Base-by-base conservation (phyloP, 2,888 invertebrate species). In the Athalia circularis region DNA sequence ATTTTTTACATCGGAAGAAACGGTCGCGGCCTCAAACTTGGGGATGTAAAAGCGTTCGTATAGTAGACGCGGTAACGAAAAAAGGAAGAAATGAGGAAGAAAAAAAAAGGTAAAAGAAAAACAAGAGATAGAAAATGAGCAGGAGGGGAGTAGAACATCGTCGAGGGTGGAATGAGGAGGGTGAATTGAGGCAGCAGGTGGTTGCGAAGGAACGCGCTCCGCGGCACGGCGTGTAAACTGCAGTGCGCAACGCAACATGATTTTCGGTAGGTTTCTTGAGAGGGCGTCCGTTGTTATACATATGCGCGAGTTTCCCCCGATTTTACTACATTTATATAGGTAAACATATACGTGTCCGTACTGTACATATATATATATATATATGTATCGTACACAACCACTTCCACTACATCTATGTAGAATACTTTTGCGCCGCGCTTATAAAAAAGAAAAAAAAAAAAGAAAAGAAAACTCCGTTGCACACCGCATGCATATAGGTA, bases 181-280 rank as follows among this genome's bases (percentile, higher is more conserved):
- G 47, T 59, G 68, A 68, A 67, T n/a, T 74, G 65, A 68, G 79
- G 87, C 87, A 89, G 89, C 89, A 89, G 89, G 89, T 89, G 89
- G 89, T 89, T 89, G 86, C 85, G 82, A 84, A 84, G 85, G 83
- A 82, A 82, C 68, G 52, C 52, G 65, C 29, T 48, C 48, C n/a
- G 47, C 47, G 4, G 7, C 11, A 62, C 11, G 3, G 9, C 15
- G 7, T 29, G 11, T 65, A 65, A 47, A 65, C 47, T 5, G 29
- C 29, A 7, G 9, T 47, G 5, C 68, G 50, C 68, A 13, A 29
- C 15, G 47, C 50, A 68, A 54, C 54, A 29, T 54, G 54, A 11
- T 54, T n/a, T 54, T n/a, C 52, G 29, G 68, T 68, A 68, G 50
- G 68, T 68, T 52, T 50, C 43, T 29, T 29, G 2, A 29, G 29